Evolutionary conservation across 2,888 invertebrate species (phyloP), one percentile per base, ranked within the genome.

Genomic region (Ectemnius cavifrons): DNA sequence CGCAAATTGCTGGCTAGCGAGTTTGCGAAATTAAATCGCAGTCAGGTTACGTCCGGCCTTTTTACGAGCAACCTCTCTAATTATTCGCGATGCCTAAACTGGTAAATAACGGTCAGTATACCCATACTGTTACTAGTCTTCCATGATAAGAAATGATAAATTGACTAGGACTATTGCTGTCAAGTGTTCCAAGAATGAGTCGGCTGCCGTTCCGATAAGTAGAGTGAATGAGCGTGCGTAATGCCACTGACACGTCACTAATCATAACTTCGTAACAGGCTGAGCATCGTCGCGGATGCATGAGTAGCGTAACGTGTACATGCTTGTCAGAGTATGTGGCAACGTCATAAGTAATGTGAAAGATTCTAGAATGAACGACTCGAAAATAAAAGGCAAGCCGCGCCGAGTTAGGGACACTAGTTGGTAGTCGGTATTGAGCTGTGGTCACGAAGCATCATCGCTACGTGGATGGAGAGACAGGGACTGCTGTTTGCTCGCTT

Each of bases 301-400:
- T 52, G 23, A 23, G 3, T 23, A 23, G 23, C 23, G 23, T 23
- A 23, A 23, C 23, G 23, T 23, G 23, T 23, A 3, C 23, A 23
- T 23, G 23, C 23, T 23, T 23, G 23, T 23, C 23, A 3, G 23
- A 23, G 16, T 52, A 13, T 4, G 16, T 14, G 16, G 52, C 52
- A 14, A 52, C 8, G 37, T 37, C 8, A 11, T 63, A 72, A 71
- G 66, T 70, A 77, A 81, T 63, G 68, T 69, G 81, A 68, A 69
- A 69, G 75, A 73, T 45, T 45, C 56, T 70, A 67, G 74, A 73
- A 74, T 69, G 67, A 69, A 77, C 77, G 82, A 78, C 65, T 74
- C 77, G 82, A 76, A 78, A 82, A 79, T 78, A 79, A 79, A 83
- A 72, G 63, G 75, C 64, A 63, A 71, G 64, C 77, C 27, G 65